These are phyloP conservation scores for Sus scrofa DNA, from an alignment of 2,113 vertebrate species.

Conservation along the genomic window T2T-Sscrofa CM000826.6:79473001-79473500, in stretches of 20 bases:
- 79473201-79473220: constrained; percentile 82
- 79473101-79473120: constrained; percentile 89
- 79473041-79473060: constrained; percentile 89
- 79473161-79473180: constrained; percentile 71
- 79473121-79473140: constrained; percentile 82
- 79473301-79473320: constrained; percentile 88
- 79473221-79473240: constrained; percentile 81
- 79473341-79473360: constrained; percentile 88
- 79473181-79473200: constrained; percentile 81
- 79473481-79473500: constrained; percentile 90
- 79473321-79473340: constrained; percentile 89
- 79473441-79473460: constrained; percentile 95
- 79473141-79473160: constrained; percentile 80
- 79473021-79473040: constrained; percentile 81
- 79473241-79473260: constrained; percentile 84
- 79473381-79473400: constrained; percentile 93
- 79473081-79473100: constrained; percentile 89
- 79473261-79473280: constrained; percentile 87
- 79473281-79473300: constrained; percentile 86
- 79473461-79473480: constrained; percentile 92
- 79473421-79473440: constrained; percentile 99
- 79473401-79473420: constrained; percentile 93
- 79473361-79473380: constrained; percentile 91
- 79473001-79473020: constrained; percentile 89
- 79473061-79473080: constrained; percentile 89